Conservation (phyloP, 2,888 invertebrate species). For the Dryocosmus kuriphilus region DNA sequence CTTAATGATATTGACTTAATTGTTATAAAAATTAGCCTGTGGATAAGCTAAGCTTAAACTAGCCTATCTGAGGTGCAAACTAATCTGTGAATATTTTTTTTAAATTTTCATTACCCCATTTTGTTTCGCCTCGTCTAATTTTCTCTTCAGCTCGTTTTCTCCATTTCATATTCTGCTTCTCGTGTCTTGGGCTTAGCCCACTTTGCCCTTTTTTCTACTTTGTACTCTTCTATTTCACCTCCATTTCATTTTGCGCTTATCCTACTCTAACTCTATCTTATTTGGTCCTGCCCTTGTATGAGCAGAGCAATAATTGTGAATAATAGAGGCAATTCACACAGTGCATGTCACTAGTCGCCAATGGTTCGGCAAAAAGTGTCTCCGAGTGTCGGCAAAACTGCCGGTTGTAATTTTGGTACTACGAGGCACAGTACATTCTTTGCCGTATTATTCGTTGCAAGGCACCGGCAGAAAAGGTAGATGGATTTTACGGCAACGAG, state of each 20-base stretch:
- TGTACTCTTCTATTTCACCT: slow-evolving; percentile 7
- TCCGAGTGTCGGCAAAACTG: background rate
- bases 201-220: background rate
- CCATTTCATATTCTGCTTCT: slow-evolving; percentile 19
- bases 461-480: background rate
- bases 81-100: background rate
- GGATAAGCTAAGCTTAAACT: too few species aligned
- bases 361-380: slow-evolving; percentile 22
- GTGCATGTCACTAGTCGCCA: slow-evolving; percentile 6
- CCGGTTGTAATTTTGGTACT: slow-evolving; percentile 10
- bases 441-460: background rate
- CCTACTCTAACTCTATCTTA: background rate
- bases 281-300: background rate
- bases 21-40: too few species aligned
- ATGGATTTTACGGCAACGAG: background rate
- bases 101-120: slow-evolving; percentile 9
- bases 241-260: slow-evolving; percentile 20
- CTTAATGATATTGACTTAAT: too few species aligned
- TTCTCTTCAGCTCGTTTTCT: slow-evolving; percentile 1
- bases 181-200: slow-evolving; percentile 8
- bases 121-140: slow-evolving; percentile 4
- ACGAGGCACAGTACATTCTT: background rate
- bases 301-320: slow-evolving; percentile 16
- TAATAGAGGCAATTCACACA: background rate
- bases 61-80: background rate